Percentiles rank a stretch among this genome's conserved stretches.
phyloP scores from a whole-genome alignment of 2,797 vertebrate species.

The Vipera latastei region DNA sequence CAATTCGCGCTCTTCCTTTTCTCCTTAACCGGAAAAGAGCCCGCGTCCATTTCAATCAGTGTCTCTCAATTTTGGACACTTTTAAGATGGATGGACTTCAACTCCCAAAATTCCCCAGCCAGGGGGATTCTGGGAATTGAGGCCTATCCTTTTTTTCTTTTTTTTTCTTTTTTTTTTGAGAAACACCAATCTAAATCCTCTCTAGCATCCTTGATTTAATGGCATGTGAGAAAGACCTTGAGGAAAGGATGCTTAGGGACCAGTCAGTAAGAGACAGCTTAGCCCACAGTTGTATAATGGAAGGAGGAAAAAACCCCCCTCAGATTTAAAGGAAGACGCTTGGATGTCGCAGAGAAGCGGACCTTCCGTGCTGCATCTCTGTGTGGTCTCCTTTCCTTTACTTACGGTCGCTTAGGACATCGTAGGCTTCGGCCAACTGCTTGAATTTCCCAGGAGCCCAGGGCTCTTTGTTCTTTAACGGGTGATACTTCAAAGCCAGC shows the following conservation, averaged over 20 bases:
- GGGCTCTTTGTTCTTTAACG: conserved; percentile 68
- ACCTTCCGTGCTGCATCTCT: neutral
- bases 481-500: conserved; percentile 85
- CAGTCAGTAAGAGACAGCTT: neutral
- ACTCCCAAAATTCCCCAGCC: neutral
- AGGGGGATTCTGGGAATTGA: no score
- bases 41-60: neutral
- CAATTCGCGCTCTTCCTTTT: no score
- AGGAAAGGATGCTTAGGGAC: neutral
- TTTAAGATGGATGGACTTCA: neutral
- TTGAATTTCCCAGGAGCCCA: conserved; percentile 72
- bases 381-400: neutral
- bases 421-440: conserved; percentile 87
- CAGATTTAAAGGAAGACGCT: neutral
- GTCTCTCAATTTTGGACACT: neutral
- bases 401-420: conserved; percentile 93
- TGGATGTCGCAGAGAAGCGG: neutral
- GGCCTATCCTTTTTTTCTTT: no score
- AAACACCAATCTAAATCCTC: no score
- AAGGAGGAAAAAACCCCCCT: neutral
- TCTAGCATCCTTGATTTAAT: no score
- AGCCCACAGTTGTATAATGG: neutral
- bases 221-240: no score
- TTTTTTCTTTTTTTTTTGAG: no score
- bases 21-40: neutral